Conservation (phyloP, 2,888 invertebrate species). For the Lepidochrysops patricia region DNA sequence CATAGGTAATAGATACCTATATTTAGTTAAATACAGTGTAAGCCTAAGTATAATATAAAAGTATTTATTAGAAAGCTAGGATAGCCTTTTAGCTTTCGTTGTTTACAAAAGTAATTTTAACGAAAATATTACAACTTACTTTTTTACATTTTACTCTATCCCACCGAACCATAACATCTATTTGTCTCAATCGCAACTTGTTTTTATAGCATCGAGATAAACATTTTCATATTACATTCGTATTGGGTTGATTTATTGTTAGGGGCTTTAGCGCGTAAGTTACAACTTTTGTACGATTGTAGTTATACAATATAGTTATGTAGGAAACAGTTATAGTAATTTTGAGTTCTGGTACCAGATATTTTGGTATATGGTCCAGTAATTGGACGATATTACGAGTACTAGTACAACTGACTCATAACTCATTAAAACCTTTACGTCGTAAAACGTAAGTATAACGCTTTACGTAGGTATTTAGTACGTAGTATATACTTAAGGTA, state of each 20-base stretch:
- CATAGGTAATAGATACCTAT: too few species aligned
- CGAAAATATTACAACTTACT: neutral
- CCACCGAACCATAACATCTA: neutral
- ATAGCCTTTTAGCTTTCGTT: too few species aligned
- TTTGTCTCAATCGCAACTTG: slow-evolving; percentile 12
- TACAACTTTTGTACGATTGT: neutral
- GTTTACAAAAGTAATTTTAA: neutral
- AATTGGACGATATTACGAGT: too few species aligned
- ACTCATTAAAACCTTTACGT: too few species aligned
- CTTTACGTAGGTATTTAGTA: too few species aligned
- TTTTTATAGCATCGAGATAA: slow-evolving; percentile 11
- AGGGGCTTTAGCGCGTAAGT: neutral
- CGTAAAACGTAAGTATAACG: too few species aligned
- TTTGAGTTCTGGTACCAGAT: neutral
- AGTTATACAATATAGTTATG: neutral
- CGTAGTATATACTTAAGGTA: too few species aligned
- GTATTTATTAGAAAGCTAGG: neutral
- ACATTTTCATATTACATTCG: slow-evolving; percentile 4
- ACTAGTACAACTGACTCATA: too few species aligned
- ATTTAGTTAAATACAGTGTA: too few species aligned
- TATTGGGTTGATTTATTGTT: slow-evolving; percentile 9
- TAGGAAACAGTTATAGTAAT: neutral
- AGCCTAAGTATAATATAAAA: too few species aligned
- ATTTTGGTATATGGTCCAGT: too few species aligned
- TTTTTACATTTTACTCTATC: neutral